Evolutionary conservation across 2,113 vertebrate genomes (phyloP).

Genomic region (human): DNA sequence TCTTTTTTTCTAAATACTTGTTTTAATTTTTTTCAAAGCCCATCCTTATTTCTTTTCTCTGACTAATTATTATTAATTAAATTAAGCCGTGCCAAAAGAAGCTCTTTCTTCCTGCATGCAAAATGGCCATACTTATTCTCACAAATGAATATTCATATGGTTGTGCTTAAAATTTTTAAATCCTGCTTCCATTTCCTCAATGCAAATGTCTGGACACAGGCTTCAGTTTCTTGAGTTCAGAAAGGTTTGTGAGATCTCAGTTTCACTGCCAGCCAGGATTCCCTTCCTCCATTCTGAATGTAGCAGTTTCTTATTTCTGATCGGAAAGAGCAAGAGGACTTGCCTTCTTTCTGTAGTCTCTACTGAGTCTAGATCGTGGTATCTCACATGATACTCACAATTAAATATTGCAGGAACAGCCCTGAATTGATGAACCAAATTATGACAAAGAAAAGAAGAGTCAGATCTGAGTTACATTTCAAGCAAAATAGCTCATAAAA

Average conservation of each 20-base stretch:
- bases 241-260: neutral
- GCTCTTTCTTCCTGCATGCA: neutral
- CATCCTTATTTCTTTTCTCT: neutral
- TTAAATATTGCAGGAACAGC: fast-evolving
- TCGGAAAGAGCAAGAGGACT: no score
- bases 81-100: neutral
- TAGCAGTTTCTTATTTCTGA: neutral
- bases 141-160: neutral
- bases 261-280: neutral
- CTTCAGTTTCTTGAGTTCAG: neutral
- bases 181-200: neutral
- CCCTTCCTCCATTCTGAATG: neutral
- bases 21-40: neutral
- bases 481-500: neutral
- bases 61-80: neutral
- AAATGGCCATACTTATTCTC: neutral
- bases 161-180: neutral
- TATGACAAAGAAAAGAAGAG: neutral
- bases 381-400: fast-evolving
- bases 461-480: neutral
- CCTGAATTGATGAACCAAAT: neutral
- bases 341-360: neutral
- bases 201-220: neutral
- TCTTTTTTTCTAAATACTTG: neutral
- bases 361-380: no score